phyloP scores from a whole-genome alignment of 2,888 invertebrate species.

The Rhingia rostrata region DNA sequence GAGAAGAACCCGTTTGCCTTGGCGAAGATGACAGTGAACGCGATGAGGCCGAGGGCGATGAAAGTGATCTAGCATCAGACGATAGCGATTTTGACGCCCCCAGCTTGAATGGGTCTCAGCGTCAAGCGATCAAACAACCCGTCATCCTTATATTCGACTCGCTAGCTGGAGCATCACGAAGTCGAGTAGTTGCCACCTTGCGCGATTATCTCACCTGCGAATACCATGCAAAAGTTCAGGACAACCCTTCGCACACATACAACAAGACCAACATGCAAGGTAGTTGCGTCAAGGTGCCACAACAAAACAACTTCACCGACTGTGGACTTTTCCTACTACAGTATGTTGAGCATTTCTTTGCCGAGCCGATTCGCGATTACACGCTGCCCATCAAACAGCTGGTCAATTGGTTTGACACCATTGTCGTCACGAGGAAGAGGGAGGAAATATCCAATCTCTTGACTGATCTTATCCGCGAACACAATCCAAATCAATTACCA shows the following conservation, averaged over 20 bases:
- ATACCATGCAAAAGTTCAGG: conserved; percentile 88
- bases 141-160: conserved; percentile 98
- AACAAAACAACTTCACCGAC: conserved; percentile 98
- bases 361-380: conserved; percentile 92
- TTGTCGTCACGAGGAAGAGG: conserved; percentile 92
- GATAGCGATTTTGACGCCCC: conserved; percentile 80
- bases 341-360: conserved; percentile 98
- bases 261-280: conserved; percentile 94
- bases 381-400: conserved; percentile 92
- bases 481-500: conserved; percentile 84
- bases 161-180: conserved; percentile 91
- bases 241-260: conserved; percentile 85
- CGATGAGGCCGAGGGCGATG: conserved; percentile 92
- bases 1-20: conserved; percentile 86
- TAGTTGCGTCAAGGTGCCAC: conserved; percentile 95
- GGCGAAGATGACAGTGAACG: conserved; percentile 89
- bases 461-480: conserved; percentile 88
- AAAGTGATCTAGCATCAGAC: conserved; percentile 87
- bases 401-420: conserved; percentile 93
- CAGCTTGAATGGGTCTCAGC: conserved; percentile 66
- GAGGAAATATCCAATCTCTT: conserved; percentile 93
- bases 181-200: conserved; percentile 93
- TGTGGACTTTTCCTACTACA: conserved; percentile 98
- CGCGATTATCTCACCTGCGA: conserved; percentile 96
- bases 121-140: conserved; percentile 84